phyloP scores from a whole-genome alignment of 2,888 invertebrate genomes.

The Netelia virgata region DNA sequence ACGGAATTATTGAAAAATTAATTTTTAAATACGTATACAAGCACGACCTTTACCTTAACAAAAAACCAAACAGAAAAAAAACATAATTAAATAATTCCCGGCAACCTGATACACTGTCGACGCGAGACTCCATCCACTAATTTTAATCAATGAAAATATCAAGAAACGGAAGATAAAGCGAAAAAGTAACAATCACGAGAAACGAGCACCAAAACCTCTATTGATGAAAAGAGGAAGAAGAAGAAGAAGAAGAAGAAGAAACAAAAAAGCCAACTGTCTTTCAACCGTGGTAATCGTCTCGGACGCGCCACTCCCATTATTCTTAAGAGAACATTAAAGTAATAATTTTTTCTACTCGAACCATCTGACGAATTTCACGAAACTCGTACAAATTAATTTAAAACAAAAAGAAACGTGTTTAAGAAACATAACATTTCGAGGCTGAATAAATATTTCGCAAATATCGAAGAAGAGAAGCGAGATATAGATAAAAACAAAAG shows the following conservation, averaged over 20 bases:
- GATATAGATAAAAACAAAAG: background rate
- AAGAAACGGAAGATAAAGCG: conserved; percentile 18
- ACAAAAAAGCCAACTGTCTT: conserved; percentile 61
- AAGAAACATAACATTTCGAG: background rate
- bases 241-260: background rate
- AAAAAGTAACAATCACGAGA: conserved; percentile 29
- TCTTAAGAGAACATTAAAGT: conserved; percentile 44
- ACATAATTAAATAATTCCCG: conserved; percentile 47
- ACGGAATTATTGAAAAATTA: conserved; percentile 39
- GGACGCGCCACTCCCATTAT: conserved; percentile 10
- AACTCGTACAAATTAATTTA: conserved; percentile 45
- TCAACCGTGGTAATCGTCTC: conserved; percentile 50
- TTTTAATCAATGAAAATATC: conserved; percentile 57
- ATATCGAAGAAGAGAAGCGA: background rate
- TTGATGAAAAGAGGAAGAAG: conserved; percentile 11
- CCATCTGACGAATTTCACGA: conserved; percentile 17
- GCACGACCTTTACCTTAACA: conserved; percentile 22
- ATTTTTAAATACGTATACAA: conserved; percentile 30
- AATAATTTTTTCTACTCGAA: conserved; percentile 57
- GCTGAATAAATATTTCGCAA: conserved; percentile 31
- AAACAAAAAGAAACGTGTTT: background rate
- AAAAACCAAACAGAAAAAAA: conserved; percentile 29
- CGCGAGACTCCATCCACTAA: conserved; percentile 81
- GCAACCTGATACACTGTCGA: conserved; percentile 73
- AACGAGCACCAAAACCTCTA: conserved; percentile 17